These are phyloP conservation scores for Lepus townsendii DNA, from an alignment of 2,797 vertebrate species.

Conservation along the genomic window DNA sequence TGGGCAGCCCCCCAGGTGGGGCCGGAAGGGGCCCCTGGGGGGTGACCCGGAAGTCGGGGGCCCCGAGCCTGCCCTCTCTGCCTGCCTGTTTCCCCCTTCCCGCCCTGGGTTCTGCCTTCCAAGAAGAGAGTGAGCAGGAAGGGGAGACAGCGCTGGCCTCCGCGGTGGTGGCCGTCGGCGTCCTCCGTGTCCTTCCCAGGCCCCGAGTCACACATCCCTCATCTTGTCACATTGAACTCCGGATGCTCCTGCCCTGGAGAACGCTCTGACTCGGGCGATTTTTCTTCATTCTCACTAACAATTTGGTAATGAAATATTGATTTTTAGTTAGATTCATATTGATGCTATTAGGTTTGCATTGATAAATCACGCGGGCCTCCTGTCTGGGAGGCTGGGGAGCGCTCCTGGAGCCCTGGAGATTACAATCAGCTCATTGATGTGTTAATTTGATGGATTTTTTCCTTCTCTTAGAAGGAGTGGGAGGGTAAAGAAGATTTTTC, in stretches of 20 bases:
- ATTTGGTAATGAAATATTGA: constrained; percentile 99
- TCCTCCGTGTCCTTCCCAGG: constrained; percentile 94
- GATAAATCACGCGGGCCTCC: constrained; percentile 98
- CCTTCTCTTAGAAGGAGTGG: constrained; percentile 94
- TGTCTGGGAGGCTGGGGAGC: constrained; percentile 92
- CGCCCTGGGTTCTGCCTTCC: constrained; percentile 79
- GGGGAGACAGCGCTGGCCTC: constrained; percentile 87
- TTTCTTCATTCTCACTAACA: constrained; percentile 99
- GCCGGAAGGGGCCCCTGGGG: too few relatives aligned
- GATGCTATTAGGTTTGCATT: constrained; percentile 99
- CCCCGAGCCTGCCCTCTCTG: rapidly evolving
- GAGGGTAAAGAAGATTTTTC: constrained; percentile 90
- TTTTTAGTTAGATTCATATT: constrained; percentile 99
- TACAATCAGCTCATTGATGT: constrained; percentile 99
- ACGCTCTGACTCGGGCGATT: constrained; percentile 96
- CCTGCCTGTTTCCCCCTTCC: constrained; percentile 62
- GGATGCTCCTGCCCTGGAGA: constrained; percentile 99
- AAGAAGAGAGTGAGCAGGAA: constrained; percentile 80
- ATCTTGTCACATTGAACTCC: constrained; percentile 99
- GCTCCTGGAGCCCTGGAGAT: constrained; percentile 94
- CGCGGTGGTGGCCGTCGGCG: constrained; percentile 95
- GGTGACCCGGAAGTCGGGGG: rapidly evolving
- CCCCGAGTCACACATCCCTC: constrained; percentile 98
- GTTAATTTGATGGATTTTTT: constrained; percentile 99
- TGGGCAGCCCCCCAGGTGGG: background rate